phyloP scores from a whole-genome alignment of 1,140 invertebrate genomes.

The Olivierus martensii region DNA sequence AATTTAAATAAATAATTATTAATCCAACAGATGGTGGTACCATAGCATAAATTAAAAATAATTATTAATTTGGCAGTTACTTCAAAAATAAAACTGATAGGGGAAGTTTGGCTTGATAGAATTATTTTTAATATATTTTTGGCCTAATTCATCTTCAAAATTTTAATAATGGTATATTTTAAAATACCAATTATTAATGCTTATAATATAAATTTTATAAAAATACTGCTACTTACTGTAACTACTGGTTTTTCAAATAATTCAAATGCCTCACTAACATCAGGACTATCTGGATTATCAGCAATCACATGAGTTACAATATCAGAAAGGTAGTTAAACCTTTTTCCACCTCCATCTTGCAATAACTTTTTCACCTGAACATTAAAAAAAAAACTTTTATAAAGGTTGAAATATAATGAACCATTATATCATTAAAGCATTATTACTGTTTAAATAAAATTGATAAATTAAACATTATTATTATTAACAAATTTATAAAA shows the following conservation, averaged over 20 bases:
- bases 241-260: slow-evolving; percentile 81
- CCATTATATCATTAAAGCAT: not conserved
- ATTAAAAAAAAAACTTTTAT: too few relatives aligned
- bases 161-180: too few relatives aligned
- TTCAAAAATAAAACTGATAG: too few relatives aligned
- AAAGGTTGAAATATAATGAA: slow-evolving; percentile 8
- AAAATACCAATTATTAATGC: too few relatives aligned
- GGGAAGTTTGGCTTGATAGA: too few relatives aligned
- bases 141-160: too few relatives aligned
- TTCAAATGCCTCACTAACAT: slow-evolving; percentile 69
- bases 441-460: not conserved
- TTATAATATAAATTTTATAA: too few relatives aligned
- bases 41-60: too few relatives aligned
- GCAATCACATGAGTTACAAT: slow-evolving; percentile 78
- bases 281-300: slow-evolving; percentile 60
- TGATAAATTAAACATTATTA: not conserved
- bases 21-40: too few relatives aligned
- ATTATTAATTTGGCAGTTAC: too few relatives aligned
- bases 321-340: slow-evolving; percentile 66
- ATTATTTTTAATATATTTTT: too few relatives aligned
- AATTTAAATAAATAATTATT: too few relatives aligned
- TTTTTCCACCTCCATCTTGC: slow-evolving; percentile 65
- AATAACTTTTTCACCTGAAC: slow-evolving; percentile 55
- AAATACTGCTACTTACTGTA: slow-evolving; percentile 43
- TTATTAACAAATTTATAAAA: not conserved